Evolutionary conservation across 92 coral and sea anemone species (phyloP).

Genomic region (Paramuricea clavata): DNA sequence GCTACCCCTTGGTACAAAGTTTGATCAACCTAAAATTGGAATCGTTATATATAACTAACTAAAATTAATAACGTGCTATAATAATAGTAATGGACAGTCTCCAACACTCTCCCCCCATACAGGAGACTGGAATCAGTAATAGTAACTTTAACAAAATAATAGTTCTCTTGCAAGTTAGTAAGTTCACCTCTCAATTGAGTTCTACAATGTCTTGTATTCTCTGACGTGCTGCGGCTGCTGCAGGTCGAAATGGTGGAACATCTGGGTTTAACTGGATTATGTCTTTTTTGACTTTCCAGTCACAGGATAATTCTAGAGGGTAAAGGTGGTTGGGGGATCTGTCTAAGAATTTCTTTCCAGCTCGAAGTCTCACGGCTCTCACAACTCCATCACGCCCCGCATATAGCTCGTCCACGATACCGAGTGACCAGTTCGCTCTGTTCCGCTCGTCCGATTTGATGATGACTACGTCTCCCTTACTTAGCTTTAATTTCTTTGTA

Average conservation of each 20-base stretch:
- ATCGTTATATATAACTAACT: too few species aligned
- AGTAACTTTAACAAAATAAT: too few species aligned
- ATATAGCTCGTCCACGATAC: background rate
- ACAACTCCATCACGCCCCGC: background rate
- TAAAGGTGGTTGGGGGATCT: background rate
- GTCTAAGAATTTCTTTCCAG: background rate
- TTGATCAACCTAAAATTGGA: too few species aligned
- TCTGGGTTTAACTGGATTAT: background rate
- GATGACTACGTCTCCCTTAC: background rate
- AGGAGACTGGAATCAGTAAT: too few species aligned
- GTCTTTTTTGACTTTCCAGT: background rate
- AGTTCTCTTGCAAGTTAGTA: too few species aligned
- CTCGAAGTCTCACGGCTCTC: background rate
- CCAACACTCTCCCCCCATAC: too few species aligned
- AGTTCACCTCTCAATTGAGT: too few species aligned
- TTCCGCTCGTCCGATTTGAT: slow-evolving; percentile 1
- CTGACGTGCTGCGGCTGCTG: background rate
- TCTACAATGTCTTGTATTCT: background rate
- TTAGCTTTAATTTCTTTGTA: background rate
- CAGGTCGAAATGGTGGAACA: background rate
- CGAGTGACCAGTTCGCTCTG: background rate
- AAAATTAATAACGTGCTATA: too few species aligned
- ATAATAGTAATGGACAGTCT: too few species aligned
- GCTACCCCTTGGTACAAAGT: too few species aligned
- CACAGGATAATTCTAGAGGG: background rate